Evolutionary conservation across 2,888 invertebrate genomes (phyloP).

Genomic region (Sympetrum striolatum): DNA sequence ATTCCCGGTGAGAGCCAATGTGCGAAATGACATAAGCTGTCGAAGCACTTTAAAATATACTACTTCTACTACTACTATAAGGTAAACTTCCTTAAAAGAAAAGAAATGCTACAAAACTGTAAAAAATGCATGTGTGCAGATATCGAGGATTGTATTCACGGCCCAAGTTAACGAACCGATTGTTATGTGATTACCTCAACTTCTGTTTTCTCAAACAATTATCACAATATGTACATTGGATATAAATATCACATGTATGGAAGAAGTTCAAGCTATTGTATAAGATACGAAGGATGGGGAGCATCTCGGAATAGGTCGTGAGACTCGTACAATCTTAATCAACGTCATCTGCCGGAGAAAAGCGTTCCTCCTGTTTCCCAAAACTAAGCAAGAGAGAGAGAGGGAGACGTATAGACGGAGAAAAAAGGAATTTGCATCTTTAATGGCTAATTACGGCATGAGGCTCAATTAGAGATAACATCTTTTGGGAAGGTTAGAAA

Average conservation of each 20-base stretch:
- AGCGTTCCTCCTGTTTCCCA: not conserved
- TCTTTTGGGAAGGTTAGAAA: not conserved
- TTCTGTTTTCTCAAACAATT: not conserved
- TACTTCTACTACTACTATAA: too few relatives aligned
- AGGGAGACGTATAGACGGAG: not conserved
- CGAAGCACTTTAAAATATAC: too few relatives aligned
- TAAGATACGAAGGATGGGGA: too few relatives aligned
- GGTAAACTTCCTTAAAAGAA: too few relatives aligned
- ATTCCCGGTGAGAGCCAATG: too few relatives aligned
- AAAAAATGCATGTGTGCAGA: too few relatives aligned
- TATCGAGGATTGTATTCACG: too few relatives aligned
- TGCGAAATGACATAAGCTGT: too few relatives aligned
- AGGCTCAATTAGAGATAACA: slow-evolving; percentile 3
- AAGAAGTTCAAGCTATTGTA: not conserved
- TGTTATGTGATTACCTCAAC: not conserved
- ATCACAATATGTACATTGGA: not conserved
- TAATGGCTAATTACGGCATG: slow-evolving; percentile 5
- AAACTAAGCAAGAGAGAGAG: not conserved
- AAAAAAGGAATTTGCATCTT: not conserved
- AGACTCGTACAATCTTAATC: not conserved
- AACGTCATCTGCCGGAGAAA: not conserved
- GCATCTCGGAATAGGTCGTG: not conserved
- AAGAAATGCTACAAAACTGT: too few relatives aligned
- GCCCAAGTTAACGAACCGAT: too few relatives aligned
- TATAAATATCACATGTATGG: not conserved